These are phyloP conservation scores for Arothron firmamentum DNA, from an alignment of 2,113 vertebrate genomes.

Conservation along the genomic window DNA sequence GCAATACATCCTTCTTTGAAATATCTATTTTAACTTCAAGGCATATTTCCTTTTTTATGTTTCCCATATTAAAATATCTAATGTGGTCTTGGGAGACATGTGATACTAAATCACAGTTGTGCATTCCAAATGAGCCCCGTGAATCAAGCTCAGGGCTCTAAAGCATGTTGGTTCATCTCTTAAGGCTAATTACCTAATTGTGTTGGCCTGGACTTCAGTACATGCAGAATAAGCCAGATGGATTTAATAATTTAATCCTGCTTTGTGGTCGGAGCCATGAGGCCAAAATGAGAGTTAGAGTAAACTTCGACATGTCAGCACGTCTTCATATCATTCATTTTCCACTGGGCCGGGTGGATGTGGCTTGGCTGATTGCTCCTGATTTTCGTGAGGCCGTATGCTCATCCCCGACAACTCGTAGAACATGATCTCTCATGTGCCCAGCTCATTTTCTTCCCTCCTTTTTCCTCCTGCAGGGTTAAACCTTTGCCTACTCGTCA, in stretches of 20 bases:
- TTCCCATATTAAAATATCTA: too few relatives aligned
- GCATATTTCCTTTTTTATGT: too few relatives aligned
- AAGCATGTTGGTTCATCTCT: constrained; percentile 33
- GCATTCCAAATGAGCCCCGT: too few relatives aligned
- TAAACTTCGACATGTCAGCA: constrained; percentile 61
- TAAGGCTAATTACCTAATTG: constrained; percentile 28
- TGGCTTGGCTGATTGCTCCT: constrained; percentile 38
- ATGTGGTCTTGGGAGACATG: too few relatives aligned
- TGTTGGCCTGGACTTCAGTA: constrained; percentile 37
- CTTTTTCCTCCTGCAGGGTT: constrained; percentile 29
- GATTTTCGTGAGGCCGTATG: constrained; percentile 41
- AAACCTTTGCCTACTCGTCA: constrained; percentile 23
- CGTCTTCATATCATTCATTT: constrained; percentile 57
- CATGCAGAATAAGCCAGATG: constrained; percentile 34
- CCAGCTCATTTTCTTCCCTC: constrained; percentile 5
- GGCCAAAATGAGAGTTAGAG: constrained; percentile 53
- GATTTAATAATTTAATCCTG: constrained; percentile 46
- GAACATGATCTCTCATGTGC: constrained; percentile 22
- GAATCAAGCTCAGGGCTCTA: too few relatives aligned
- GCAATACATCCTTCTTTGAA: too few relatives aligned
- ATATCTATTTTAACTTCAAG: too few relatives aligned
- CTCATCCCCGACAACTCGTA: constrained; percentile 34
- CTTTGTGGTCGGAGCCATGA: constrained; percentile 40
- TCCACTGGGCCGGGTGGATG: constrained; percentile 56
- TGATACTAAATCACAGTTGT: too few relatives aligned